Percentiles rank a stretch among this genome's conserved stretches.
Evolutionary conservation across 2,888 invertebrate genomes (phyloP).

Genomic region (Rhamphomyia laevipes): DNA sequence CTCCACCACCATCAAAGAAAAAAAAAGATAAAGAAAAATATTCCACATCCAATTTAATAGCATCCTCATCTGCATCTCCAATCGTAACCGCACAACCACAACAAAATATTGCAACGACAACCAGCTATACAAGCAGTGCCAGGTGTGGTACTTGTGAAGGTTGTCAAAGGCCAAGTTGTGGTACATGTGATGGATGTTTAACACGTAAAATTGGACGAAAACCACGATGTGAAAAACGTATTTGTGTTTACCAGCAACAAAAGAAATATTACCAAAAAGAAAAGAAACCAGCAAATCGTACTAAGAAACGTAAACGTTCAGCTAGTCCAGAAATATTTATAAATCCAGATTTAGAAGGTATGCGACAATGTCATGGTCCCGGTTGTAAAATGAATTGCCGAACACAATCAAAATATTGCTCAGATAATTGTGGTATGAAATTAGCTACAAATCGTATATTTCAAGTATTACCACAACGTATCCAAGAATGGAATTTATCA

Average conservation of each 20-base stretch:
- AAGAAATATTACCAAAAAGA: constrained; percentile 21
- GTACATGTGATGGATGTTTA: constrained; percentile 32
- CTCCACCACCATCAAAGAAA: constrained; percentile 9
- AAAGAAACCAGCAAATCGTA: constrained; percentile 24
- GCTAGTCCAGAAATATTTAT: constrained; percentile 31
- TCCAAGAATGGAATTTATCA: constrained; percentile 87
- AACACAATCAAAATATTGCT: constrained; percentile 83
- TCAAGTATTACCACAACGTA: constrained; percentile 74
- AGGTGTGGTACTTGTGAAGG: constrained; percentile 67
- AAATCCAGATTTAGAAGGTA: constrained; percentile 44
- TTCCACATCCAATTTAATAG: neutral
- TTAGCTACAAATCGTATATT: constrained; percentile 77
- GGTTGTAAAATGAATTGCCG: constrained; percentile 69
- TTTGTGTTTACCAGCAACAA: constrained; percentile 34
- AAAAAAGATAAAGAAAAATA: constrained; percentile 20
- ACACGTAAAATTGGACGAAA: constrained; percentile 31
- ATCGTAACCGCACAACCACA: neutral
- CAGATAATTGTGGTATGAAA: constrained; percentile 79
- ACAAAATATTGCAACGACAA: neutral
- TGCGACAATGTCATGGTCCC: constrained; percentile 86
- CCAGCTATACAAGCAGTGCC: constrained; percentile 26
- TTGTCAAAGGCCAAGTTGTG: constrained; percentile 41
- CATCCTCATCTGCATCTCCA: neutral
- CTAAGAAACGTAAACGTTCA: constrained; percentile 26
- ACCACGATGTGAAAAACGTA: constrained; percentile 42